Conservation (phyloP, 23 tunicate species). For the Diplosoma virens region DNA sequence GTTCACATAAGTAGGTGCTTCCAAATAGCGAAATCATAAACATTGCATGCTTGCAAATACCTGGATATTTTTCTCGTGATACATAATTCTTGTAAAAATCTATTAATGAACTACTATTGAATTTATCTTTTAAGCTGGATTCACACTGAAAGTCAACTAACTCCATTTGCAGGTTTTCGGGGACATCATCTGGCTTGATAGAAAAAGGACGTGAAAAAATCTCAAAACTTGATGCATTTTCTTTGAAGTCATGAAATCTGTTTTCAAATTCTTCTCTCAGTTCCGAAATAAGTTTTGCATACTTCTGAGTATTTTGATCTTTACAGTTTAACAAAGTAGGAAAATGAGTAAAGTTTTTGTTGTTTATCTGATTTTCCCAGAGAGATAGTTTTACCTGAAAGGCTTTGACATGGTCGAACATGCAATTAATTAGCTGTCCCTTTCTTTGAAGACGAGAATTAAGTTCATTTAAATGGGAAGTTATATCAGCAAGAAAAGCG, state of each 20-base stretch:
- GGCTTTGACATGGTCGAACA: constrained; percentile 44
- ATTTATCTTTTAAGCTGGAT: constrained; percentile 29
- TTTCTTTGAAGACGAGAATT: constrained; percentile 8
- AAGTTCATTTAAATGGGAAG: constrained; percentile 3
- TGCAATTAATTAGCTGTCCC: background rate
- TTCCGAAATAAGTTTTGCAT: constrained; percentile 23
- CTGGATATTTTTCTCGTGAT: constrained; percentile 41
- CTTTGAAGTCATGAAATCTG: constrained; percentile 25
- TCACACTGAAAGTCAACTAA: constrained; percentile 25
- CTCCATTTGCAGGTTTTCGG: constrained; percentile 41
- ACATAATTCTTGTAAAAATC: constrained; percentile 28
- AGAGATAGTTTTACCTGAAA: constrained; percentile 32
- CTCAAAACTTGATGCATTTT: background rate
- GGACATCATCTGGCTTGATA: constrained; percentile 26
- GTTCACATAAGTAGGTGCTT: constrained; percentile 29
- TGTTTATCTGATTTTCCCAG: constrained; percentile 51
- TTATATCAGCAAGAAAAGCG: too few relatives aligned
- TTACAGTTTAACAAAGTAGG: constrained; percentile 41
- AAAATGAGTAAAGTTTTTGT: constrained; percentile 60
- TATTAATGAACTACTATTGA: constrained; percentile 22
- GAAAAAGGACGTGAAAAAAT: constrained; percentile 26
- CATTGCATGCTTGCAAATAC: constrained; percentile 13
- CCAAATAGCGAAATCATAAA: constrained; percentile 27
- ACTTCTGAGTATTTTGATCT: constrained; percentile 35
- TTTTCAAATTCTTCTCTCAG: constrained; percentile 28